Evolutionary conservation across 1,140 invertebrate species (phyloP).

Genomic region (Elysia chlorotica): DNA sequence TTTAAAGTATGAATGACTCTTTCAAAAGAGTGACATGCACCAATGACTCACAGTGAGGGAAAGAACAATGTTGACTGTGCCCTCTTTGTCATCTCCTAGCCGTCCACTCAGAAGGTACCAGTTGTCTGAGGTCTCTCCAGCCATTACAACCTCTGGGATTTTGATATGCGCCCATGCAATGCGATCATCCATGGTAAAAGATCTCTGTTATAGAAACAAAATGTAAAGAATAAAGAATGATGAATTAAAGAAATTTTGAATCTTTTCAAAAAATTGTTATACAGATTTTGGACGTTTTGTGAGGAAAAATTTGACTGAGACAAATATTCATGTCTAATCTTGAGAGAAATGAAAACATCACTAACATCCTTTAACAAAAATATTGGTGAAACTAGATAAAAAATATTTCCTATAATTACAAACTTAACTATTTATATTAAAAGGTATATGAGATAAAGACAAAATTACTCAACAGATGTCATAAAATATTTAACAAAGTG

Average conservation of each 20-base stretch:
- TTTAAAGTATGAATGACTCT: neutral
- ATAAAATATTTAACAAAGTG: too few species aligned
- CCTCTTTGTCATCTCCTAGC: constrained; percentile 91
- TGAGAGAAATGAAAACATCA: neutral
- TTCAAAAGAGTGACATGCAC: neutral
- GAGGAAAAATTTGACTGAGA: too few species aligned
- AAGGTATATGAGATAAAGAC: too few species aligned
- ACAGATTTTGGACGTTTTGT: too few species aligned
- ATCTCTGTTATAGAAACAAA: constrained; percentile 67
- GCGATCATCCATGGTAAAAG: constrained; percentile 93
- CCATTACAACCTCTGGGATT: constrained; percentile 81
- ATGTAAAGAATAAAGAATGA: too few species aligned
- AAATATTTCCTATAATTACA: too few species aligned
- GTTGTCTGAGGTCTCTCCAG: constrained; percentile 88
- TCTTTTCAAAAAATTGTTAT: too few species aligned
- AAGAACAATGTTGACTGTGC: constrained; percentile 72
- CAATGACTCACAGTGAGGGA: constrained; percentile 69
- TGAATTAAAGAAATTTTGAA: too few species aligned
- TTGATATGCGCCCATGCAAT: constrained; percentile 87
- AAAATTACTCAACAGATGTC: too few species aligned
- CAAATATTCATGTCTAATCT: too few species aligned
- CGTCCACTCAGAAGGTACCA: constrained; percentile 91
- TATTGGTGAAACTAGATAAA: neutral
- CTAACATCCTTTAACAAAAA: neutral
- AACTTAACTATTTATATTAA: too few species aligned